Evolutionary conservation across 2,888 invertebrate genomes (phyloP).

Genomic region (Polylopha cassiicola): DNA sequence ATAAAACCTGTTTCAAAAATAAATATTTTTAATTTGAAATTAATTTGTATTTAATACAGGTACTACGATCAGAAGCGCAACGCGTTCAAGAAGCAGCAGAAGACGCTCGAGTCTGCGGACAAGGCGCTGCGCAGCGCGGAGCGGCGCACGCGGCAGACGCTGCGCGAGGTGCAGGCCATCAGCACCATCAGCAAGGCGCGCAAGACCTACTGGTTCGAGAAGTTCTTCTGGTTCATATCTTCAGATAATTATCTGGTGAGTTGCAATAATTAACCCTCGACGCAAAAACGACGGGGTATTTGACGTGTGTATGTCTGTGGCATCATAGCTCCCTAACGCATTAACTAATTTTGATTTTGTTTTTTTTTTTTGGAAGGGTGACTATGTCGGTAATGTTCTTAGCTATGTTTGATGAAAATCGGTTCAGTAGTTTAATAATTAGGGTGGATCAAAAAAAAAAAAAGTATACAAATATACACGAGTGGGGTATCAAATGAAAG

Average conservation of each 20-base stretch:
- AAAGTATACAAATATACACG: too few relatives aligned
- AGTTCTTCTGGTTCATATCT: conserved; percentile 99
- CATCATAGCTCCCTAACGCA: too few relatives aligned
- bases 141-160: conserved; percentile 92
- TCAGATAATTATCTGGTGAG: conserved; percentile 91
- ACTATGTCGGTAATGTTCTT: too few relatives aligned
- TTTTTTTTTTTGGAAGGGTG: too few relatives aligned
- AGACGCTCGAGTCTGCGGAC: conserved; percentile 94
- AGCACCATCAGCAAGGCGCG: conserved; percentile 95
- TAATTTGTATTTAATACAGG: conserved; percentile 50
- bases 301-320: too few relatives aligned
- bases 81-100: conserved; percentile 96
- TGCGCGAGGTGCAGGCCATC: conserved; percentile 94
- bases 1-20: not conserved
- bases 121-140: conserved; percentile 98
- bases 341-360: too few relatives aligned
- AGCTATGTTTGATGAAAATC: too few relatives aligned
- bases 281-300: too few relatives aligned
- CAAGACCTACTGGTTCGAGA: conserved; percentile 99
- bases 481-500: too few relatives aligned
- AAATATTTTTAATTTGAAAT: not conserved
- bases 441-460: too few relatives aligned
- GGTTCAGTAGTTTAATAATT: too few relatives aligned
- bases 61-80: conserved; percentile 94
- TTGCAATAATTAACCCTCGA: too few relatives aligned